phyloP scores from a whole-genome alignment of 2,888 invertebrate genomes.

The Toxonevra muliebris region DNA sequence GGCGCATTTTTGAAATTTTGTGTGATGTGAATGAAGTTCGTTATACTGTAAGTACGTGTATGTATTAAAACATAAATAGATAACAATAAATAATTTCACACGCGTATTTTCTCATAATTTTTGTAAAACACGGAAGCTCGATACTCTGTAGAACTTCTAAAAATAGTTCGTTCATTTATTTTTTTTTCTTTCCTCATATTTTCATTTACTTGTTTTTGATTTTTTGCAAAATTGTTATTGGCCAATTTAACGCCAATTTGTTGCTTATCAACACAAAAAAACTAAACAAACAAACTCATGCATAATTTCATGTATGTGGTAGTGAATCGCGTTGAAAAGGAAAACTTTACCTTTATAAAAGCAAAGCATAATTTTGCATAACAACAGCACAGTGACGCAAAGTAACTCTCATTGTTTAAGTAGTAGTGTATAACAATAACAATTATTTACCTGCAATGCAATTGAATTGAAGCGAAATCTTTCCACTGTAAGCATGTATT shows the following conservation, averaged over 20 bases:
- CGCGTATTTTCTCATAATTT: no score
- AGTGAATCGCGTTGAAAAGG: not conserved
- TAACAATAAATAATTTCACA: not conserved
- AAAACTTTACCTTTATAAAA: no score
- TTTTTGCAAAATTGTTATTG: slow-evolving; percentile 21
- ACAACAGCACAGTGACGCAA: slow-evolving; percentile 13
- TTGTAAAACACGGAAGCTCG: no score
- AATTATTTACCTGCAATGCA: not conserved
- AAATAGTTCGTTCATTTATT: no score
- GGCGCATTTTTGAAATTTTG: slow-evolving; percentile 77
- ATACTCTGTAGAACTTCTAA: no score
- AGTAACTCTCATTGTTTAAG: no score
- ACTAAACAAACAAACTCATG: slow-evolving; percentile 27
- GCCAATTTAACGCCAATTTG: slow-evolving; percentile 33
- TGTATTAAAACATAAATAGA: not conserved
- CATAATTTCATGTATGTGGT: slow-evolving; percentile 18
- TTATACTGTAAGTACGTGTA: not conserved
- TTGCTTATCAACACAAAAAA: slow-evolving; percentile 36
- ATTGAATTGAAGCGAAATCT: not conserved
- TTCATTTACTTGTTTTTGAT: not conserved
- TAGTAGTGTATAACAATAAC: not conserved
- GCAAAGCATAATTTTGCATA: not conserved
- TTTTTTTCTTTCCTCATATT: no score
- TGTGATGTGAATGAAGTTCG: slow-evolving; percentile 55
- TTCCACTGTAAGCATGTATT: no score